phyloP scores from a whole-genome alignment of 2,888 invertebrate genomes.

The Sturmia bella region DNA sequence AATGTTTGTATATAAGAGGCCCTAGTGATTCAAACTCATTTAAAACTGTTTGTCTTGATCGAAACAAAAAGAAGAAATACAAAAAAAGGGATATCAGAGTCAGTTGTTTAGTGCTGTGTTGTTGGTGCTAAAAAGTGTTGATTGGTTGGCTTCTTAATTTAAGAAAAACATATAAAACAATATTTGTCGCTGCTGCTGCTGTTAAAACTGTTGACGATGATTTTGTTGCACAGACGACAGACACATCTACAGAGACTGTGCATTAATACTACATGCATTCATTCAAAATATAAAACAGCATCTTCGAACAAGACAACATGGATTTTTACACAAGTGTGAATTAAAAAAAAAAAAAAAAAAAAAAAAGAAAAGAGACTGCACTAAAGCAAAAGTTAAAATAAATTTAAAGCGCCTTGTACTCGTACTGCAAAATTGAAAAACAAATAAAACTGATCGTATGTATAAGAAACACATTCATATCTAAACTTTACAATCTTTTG shows the following conservation, averaged over 20 bases:
- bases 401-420: conserved; percentile 70
- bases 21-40: conserved; percentile 65
- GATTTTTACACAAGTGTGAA: conserved; percentile 76
- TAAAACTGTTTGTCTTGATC: conserved; percentile 65
- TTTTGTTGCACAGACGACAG: conserved; percentile 37
- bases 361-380: no score
- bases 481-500: conserved; percentile 64
- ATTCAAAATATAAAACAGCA: conserved; percentile 45
- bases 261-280: conserved; percentile 35
- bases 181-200: conserved; percentile 61
- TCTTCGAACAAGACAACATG: conserved; percentile 72
- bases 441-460: conserved; percentile 57
- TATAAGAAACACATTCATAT: conserved; percentile 60
- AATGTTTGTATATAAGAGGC: conserved; percentile 46
- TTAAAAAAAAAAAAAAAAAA: conserved; percentile 44
- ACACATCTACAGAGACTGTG: conserved; percentile 15
- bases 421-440: conserved; percentile 9
- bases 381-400: conserved; percentile 51
- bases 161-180: conserved; percentile 74
- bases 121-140: conserved; percentile 71
- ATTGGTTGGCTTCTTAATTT: conserved; percentile 80
- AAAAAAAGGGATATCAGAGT: conserved; percentile 45
- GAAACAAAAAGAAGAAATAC: conserved; percentile 24
- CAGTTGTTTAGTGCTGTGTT: conserved; percentile 38
- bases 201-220: conserved; percentile 32